These are phyloP conservation scores for Gambusia yucatana DNA, from an alignment of 2,797 vertebrate genomes.

Conservation along the genomic window DNA sequence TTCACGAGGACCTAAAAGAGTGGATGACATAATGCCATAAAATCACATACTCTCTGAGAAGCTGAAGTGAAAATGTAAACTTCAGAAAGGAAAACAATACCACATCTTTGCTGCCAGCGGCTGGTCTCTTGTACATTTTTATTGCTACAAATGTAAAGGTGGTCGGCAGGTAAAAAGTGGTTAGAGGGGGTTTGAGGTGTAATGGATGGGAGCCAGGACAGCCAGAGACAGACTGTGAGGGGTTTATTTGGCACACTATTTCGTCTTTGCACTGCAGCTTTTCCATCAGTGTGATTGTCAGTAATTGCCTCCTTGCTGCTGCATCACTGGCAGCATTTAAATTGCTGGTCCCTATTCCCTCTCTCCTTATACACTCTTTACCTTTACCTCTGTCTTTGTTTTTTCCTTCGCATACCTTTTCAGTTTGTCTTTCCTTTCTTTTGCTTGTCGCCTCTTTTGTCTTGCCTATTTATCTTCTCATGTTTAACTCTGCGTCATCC, in stretches of 20 bases:
- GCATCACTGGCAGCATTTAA: constrained; percentile 46
- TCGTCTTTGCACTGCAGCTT: constrained; percentile 54
- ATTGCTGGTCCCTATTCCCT: constrained; percentile 26
- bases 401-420: constrained; percentile 6
- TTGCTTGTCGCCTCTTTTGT: constrained; percentile 6
- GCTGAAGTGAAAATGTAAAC: not conserved
- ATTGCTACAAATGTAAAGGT: not conserved
- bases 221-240: constrained; percentile 50
- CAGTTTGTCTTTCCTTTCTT: constrained; percentile 10
- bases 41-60: not conserved
- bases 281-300: constrained; percentile 65
- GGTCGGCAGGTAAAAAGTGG: not conserved
- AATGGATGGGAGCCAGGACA: constrained; percentile 18
- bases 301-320: constrained; percentile 63
- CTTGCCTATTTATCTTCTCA: constrained; percentile 9
- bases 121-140: constrained; percentile 26
- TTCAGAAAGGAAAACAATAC: not conserved
- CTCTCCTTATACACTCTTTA: constrained; percentile 14
- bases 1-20: not conserved
- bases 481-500: constrained; percentile 23
- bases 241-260: constrained; percentile 57
- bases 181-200: not conserved
- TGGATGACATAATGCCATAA: not conserved
- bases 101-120: constrained; percentile 10
- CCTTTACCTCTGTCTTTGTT: constrained; percentile 11